Conservation (phyloP, 2,113 vertebrate species). For the Gallinago paraguaiae region DNA sequence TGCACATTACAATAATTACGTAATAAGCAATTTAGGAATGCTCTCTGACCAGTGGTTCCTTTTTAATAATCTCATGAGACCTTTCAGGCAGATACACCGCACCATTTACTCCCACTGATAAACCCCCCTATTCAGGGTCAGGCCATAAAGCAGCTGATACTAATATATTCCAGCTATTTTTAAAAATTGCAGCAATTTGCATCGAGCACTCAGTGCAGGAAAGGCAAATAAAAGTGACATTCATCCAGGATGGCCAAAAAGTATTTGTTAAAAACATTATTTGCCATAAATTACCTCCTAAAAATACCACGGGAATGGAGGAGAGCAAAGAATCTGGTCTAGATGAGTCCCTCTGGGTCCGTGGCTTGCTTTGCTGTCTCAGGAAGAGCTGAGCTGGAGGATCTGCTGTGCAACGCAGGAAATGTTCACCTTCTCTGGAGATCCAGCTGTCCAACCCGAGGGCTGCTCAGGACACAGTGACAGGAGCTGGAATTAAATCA, state of each 20-base stretch:
- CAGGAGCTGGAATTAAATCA: neutral
- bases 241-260: neutral
- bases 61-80: neutral
- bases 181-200: neutral
- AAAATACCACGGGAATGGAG: neutral
- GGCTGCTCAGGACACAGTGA: neutral
- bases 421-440: neutral
- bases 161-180: neutral
- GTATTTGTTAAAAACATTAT: neutral
- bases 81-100: neutral
- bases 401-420: neutral
- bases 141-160: neutral
- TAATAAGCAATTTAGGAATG: slow-evolving; percentile 39
- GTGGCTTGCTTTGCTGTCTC: accelerated
- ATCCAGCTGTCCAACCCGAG: neutral
- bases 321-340: neutral
- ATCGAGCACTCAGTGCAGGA: neutral
- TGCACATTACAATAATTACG: slow-evolving; percentile 59
- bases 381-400: neutral
- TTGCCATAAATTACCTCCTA: neutral
- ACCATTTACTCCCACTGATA: neutral
- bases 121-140: neutral
- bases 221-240: neutral
- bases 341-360: neutral
- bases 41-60: neutral